Base-by-base conservation (phyloP, 2,113 vertebrate species). In the Salvelinus fontinalis region DNA sequence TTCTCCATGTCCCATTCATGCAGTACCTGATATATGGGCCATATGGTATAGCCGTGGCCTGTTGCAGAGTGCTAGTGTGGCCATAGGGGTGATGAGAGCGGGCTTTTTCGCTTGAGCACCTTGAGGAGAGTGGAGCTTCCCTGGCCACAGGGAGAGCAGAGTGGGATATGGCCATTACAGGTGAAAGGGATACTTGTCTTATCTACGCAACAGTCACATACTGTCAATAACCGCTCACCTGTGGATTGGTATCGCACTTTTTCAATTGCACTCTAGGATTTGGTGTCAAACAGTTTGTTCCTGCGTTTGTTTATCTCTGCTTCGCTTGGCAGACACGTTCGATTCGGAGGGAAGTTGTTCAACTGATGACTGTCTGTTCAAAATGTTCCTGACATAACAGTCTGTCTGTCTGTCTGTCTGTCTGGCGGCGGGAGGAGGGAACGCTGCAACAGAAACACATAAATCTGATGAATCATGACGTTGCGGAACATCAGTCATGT, bases 401-500 rank as follows among this genome's bases (percentile, higher is more conserved):
- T 87, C 34, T 39, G 34, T 39, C 34, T 39, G 34, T 39, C 34
- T 34, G 34, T 39, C 34, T 44, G 39, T 44, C 86, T 79, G 70
- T 69, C 86, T 89, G 87, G 87, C 75, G 39, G 79, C 71, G 77
- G 88, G 87, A 76, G 85, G 89, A 81, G 83, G 78, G 14, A 73
- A 54, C 39, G 34, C 72, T 68, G 68, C 74, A 67, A 74, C 78
- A 65, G 71, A 67, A 86, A 65, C 81, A 90, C 90, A 78, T 89
- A 92, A 89, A 88, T 93, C 89, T 89, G 81, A 84, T 84, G 85
- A 87, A 93, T 95, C 91, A 92, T 93, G 86, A 80, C 76, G 87
- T 89, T 89, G 88, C 74, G 88, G 91, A 92, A 84, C 84, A 86
- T 90, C 89, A 79, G 48, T 92, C 94, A 91, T 89, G 79, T 68